Base-by-base conservation (phyloP, 2,888 invertebrate species). In the Eupithecia subfuscata region DNA sequence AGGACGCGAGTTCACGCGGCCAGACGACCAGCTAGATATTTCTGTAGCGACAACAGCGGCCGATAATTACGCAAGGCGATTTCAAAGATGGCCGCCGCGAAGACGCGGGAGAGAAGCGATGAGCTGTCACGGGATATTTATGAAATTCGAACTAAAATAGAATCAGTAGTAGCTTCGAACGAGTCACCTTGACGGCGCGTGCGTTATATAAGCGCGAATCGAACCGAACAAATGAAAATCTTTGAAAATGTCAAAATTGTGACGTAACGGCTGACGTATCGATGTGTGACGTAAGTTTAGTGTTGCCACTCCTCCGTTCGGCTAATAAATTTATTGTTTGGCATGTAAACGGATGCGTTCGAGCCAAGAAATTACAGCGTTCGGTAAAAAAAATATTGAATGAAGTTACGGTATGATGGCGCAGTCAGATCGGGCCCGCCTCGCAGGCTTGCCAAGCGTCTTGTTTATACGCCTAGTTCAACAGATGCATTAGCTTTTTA, bases 291-390 rank as follows among this genome's bases (percentile, higher is more conserved):
- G 93, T 87, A 84, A 84, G 87, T 87, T 88, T 87, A 89, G 92
- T 92, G 91, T 91, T 91, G 94, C 92, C 94, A 94, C 94, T 94
- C 94, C 94, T 92, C 92, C 93, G 90, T 89, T 89, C 86, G 90
- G 86, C 93, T 92, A 94, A 95, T 94, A 94, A 94, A 94, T 95
- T 94, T 95, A 95, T 94, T 94, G 95, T 95, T 94, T 95, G 95
- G 95, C 95, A 94, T 94, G 94, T 94, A 94, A 93, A 93, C 95
- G 93, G 93, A 94, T 92, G 94, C 92, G 94, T 94, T 93, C 90
- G 94, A 93, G 94, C 95, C 94, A 95, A 94, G 94, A 95, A 95
- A 94, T 93, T 93, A 93, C 93, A 92, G 89, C 88, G 93, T 94
- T 94, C 91, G 91, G 92, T 88, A 92, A 92, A 93, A 93, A 94